Percentiles rank a stretch among this genome's conserved stretches.
phyloP scores from a whole-genome alignment of 2,113 vertebrate species.

The Cottus gobio region DNA sequence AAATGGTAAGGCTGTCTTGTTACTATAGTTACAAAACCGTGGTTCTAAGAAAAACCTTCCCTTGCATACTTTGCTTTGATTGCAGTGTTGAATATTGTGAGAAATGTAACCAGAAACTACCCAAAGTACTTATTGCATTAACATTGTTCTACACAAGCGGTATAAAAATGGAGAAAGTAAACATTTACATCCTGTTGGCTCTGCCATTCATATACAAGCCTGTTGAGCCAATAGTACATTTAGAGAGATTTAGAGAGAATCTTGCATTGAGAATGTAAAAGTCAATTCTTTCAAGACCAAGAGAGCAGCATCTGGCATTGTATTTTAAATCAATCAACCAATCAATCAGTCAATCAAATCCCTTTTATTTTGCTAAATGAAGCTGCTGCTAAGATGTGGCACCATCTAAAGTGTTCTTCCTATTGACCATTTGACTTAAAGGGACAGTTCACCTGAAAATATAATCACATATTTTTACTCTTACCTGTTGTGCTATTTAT shows the following conservation, averaged over 20 bases:
- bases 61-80: slow-evolving; percentile 51
- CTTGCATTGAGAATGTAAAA: neutral
- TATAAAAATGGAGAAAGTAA: slow-evolving; percentile 42
- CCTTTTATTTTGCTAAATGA: slow-evolving; percentile 12
- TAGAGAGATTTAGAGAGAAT: slow-evolving; percentile 30
- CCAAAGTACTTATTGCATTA: slow-evolving; percentile 14
- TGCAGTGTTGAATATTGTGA: slow-evolving; percentile 35
- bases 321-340: neutral
- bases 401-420: neutral
- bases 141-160: slow-evolving; percentile 15
- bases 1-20: slow-evolving; percentile 64
- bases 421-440: neutral
- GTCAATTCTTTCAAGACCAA: neutral
- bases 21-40: slow-evolving; percentile 73
- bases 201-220: slow-evolving; percentile 19
- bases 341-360: slow-evolving; percentile 3
- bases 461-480: neutral
- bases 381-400: neutral
- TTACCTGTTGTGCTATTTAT: neutral
- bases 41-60: slow-evolving; percentile 64
- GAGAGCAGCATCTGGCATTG: neutral
- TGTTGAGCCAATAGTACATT: slow-evolving; percentile 25
- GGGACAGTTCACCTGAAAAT: neutral
- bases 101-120: slow-evolving; percentile 45
- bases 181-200: slow-evolving; percentile 29